Percentiles rank a stretch among this genome's conserved stretches.
phyloP scores from a whole-genome alignment of 2,113 vertebrate genomes.

The Grammomys dolichurus region DNA sequence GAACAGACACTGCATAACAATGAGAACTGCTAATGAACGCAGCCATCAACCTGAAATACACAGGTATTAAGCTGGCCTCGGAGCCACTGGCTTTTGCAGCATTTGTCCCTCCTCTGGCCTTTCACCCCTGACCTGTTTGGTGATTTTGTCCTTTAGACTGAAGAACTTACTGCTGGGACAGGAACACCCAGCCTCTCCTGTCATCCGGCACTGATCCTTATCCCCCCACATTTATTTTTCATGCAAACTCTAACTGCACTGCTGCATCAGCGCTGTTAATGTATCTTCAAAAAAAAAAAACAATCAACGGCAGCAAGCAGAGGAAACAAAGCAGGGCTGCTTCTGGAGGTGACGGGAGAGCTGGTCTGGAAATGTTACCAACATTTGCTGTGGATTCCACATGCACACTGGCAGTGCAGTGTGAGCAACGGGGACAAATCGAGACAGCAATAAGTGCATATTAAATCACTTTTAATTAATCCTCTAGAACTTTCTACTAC shows the following conservation, averaged over 20 bases:
- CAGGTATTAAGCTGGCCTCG: conserved; percentile 97
- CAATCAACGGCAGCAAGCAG: conserved; percentile 82
- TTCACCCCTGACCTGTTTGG: conserved; percentile 85
- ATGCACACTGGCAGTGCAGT: conserved; percentile 66
- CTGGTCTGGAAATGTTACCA: conserved; percentile 56
- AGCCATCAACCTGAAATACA: conserved; percentile 99
- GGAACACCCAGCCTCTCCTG: conserved; percentile 78
- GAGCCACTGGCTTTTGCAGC: conserved; percentile 98
- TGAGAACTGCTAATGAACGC: conserved; percentile 99
- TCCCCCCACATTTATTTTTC: conserved; percentile 81
- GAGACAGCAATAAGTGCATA: conserved; percentile 42
- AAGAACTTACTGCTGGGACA: conserved; percentile 82
- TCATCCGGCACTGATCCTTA: conserved; percentile 55
- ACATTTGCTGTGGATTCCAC: conserved; percentile 61
- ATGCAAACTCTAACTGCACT: conserved; percentile 79
- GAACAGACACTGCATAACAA: conserved; percentile 99
- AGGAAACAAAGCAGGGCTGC: conserved; percentile 83
- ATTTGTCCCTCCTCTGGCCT: conserved; percentile 92
- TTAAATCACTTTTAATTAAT: conserved; percentile 59
- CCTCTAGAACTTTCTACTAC: conserved; percentile 50
- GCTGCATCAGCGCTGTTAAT: conserved; percentile 82
- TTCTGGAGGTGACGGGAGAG: conserved; percentile 74
- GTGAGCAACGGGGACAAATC: conserved; percentile 46
- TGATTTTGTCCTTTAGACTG: conserved; percentile 85
- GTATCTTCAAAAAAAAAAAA: conserved; percentile 66